A percentile compares a stretch with the other conserved stretches of the same genome.
Conservation (phyloP, 1,140 invertebrate species). For the Pseudomyrmex dendroicus region DNA sequence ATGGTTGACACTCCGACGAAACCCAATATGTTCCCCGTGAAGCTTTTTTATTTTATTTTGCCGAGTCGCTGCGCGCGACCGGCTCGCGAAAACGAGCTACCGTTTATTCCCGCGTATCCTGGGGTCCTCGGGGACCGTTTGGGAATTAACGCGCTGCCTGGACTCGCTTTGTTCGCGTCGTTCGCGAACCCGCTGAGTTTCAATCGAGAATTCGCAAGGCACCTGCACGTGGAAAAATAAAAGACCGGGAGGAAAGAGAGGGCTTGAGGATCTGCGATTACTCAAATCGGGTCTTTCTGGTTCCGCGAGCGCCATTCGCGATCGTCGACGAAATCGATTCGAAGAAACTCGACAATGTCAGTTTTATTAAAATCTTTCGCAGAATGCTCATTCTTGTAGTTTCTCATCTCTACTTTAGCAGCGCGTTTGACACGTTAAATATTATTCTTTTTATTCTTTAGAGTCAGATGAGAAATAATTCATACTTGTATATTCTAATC, state of each 20-base stretch:
- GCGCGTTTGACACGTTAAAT: too few relatives aligned
- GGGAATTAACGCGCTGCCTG: slow-evolving; percentile 47
- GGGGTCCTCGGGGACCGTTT: slow-evolving; percentile 35
- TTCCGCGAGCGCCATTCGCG: slow-evolving; percentile 2
- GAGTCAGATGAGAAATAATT: background rate
- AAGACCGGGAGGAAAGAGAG: background rate
- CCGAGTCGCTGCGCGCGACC: slow-evolving; percentile 15
- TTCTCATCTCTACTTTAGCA: background rate
- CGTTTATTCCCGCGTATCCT: slow-evolving; percentile 59
- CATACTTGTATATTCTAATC: background rate
- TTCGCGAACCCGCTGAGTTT: slow-evolving; percentile 58
- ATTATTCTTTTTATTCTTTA: too few relatives aligned
- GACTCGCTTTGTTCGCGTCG: slow-evolving; percentile 51
- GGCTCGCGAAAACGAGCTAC: slow-evolving; percentile 63
- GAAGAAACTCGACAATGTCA: slow-evolving; percentile 9
- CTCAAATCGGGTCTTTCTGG: slow-evolving; percentile 21
- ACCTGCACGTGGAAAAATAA: slow-evolving; percentile 41
- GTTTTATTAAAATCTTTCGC: slow-evolving; percentile 27
- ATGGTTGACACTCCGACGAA: slow-evolving; percentile 71
- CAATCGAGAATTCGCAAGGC: slow-evolving; percentile 52
- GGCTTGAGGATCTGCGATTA: slow-evolving; percentile 38
- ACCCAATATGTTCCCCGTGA: slow-evolving; percentile 53
- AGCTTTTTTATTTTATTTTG: slow-evolving; percentile 53
- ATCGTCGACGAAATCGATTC: slow-evolving; percentile 32
- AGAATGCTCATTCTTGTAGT: background rate